Percentiles rank a stretch among this genome's conserved stretches.
Conservation (phyloP, 2,888 invertebrate genomes). For the Merodon equestris region DNA sequence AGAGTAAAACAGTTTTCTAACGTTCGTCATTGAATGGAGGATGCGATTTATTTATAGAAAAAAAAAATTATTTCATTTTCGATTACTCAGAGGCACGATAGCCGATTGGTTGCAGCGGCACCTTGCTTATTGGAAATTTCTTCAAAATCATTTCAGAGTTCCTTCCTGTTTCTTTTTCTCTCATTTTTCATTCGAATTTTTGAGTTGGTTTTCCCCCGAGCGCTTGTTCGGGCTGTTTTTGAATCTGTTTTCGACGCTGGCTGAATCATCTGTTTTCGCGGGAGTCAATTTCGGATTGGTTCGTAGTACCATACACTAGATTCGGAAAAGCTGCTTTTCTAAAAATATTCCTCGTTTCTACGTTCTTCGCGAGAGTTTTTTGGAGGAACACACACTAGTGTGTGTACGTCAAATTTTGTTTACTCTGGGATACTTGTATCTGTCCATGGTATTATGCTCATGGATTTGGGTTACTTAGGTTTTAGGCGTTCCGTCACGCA, state of each 20-base stretch:
- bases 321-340: neutral
- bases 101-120: conserved; percentile 49
- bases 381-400: no score
- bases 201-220: no score
- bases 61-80: conserved; percentile 44
- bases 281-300: no score
- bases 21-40: conserved; percentile 49
- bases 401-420: no score
- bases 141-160: conserved; percentile 22
- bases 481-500: no score
- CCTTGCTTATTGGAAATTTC: conserved; percentile 52
- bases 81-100: conserved; percentile 54
- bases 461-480: no score
- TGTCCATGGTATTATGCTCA: no score
- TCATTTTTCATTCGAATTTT: neutral
- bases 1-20: conserved; percentile 45
- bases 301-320: no score
- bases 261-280: neutral
- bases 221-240: neutral
- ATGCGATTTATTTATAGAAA: conserved; percentile 62
- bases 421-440: no score
- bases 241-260: conserved; percentile 1
- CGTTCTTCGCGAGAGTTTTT: no score
- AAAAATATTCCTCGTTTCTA: no score
- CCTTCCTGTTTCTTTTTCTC: conserved; percentile 1